Evolutionary conservation across 2,888 invertebrate species (phyloP), one percentile per base, ranked within the genome.

Genomic region (Dryocosmus kuriphilus): DNA sequence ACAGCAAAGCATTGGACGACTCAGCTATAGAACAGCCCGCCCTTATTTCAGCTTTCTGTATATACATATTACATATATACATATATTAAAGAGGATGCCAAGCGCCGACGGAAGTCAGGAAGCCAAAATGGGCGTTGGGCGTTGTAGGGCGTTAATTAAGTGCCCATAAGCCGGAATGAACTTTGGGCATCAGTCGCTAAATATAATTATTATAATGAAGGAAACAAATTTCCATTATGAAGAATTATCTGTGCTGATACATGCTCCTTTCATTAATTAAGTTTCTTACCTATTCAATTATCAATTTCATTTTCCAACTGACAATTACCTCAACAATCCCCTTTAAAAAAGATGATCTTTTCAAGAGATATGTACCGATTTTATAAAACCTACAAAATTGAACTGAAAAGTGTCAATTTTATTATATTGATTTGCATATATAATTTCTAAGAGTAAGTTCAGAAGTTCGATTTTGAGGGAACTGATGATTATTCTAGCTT

Each of bases 121-220:
- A n/a, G n/a, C n/a, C n/a, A n/a, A n/a, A n/a, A 8, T 35, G 35
- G 41, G 85, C 85, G 85, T 83, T 82, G 80, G 77, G 80, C 77
- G 80, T 79, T 74, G 77, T 27, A 27, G 86, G 87, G 86, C 24
- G 38, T 90, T 91, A 91, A 91, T 91, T 90, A 90, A 91, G 89
- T 88, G 87, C 88, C 87, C 88, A 84, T 86, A 85, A 84, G 79
- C 80, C 79, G 83, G 77, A 78, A 83, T 85, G 86, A 86, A 88
- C 85, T 87, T 87, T 80, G 77, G 71, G 78, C 76, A 60, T 57
- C 71, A 41, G 82, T 82, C 14, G 76, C 76, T 79, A 76, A 76
- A 41, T 4, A 41, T 35, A 35, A 35, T 35, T 35, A 35, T 35
- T 35, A 35, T 35, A 35, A 35, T 35, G 11, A 35, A 35, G 9